Percentiles rank a stretch among this genome's conserved stretches.
Evolutionary conservation across 2,797 vertebrate genomes (phyloP).

Genomic region (Pseudochirops corinnae): DNA sequence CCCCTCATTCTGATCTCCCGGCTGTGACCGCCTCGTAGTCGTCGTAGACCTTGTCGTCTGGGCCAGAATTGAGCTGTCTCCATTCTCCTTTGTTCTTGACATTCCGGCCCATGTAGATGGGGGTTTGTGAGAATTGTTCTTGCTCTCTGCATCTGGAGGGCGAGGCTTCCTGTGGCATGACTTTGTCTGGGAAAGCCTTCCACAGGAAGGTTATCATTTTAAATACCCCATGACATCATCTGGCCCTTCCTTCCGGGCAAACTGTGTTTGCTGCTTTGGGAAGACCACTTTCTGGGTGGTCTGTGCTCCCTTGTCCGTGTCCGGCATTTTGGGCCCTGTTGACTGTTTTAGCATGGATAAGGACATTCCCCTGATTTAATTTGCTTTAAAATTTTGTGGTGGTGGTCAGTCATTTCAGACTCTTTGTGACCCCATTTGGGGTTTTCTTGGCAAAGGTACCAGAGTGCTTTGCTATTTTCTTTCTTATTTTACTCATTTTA

Average conservation of each 20-base stretch:
- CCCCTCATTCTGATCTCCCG: neutral
- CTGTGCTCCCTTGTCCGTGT: neutral
- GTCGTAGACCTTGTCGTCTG: neutral
- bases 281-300: neutral
- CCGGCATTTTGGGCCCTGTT: neutral
- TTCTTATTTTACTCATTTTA: neutral
- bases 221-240: neutral
- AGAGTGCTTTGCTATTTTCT: neutral
- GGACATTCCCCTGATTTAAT: neutral
- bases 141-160: neutral
- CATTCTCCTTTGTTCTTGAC: neutral
- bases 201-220: neutral
- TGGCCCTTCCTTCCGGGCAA: neutral
- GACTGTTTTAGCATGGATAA: neutral
- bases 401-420: neutral
- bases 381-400: neutral
- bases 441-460: neutral
- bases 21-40: rapidly evolving
- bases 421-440: neutral
- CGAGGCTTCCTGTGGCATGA: neutral
- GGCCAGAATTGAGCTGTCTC: neutral
- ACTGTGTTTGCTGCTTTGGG: neutral
- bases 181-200: neutral
- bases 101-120: neutral
- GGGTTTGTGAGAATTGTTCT: neutral